Conservation (phyloP, 2,113 vertebrate species). For the Zosterops lateralis region DNA sequence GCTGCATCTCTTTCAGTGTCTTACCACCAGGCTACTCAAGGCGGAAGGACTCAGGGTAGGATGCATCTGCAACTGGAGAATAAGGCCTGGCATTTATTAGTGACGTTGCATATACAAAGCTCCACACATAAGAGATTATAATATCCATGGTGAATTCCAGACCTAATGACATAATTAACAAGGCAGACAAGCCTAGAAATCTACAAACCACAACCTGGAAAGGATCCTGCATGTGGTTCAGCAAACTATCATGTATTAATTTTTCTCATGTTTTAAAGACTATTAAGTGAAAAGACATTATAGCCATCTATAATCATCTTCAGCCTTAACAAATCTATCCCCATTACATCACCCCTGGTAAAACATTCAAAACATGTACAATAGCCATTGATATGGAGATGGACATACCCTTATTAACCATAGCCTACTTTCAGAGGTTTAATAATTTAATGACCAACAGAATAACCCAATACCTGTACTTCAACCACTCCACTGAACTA, state of each 20-base stretch:
- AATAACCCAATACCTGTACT: neutral
- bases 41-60: neutral
- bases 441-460: neutral
- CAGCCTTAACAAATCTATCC: neutral
- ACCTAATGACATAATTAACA: neutral
- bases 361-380: neutral
- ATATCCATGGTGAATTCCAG: neutral
- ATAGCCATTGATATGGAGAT: too few relatives aligned
- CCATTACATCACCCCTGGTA: neutral
- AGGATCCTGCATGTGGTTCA: neutral
- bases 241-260: neutral
- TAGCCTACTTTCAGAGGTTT: neutral
- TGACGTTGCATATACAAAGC: neutral
- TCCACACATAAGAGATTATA: neutral
- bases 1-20: neutral
- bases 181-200: neutral
- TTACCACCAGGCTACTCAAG: neutral
- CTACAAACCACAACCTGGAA: neutral
- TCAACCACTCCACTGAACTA: neutral
- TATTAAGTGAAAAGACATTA: neutral
- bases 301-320: neutral
- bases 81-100: neutral
- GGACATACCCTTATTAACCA: neutral
- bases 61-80: neutral
- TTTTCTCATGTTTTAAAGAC: neutral